A percentile compares a stretch with the other conserved stretches of the same genome.
Conservation (phyloP, 2,797 vertebrate species). For the Carcharodon carcharias region DNA sequence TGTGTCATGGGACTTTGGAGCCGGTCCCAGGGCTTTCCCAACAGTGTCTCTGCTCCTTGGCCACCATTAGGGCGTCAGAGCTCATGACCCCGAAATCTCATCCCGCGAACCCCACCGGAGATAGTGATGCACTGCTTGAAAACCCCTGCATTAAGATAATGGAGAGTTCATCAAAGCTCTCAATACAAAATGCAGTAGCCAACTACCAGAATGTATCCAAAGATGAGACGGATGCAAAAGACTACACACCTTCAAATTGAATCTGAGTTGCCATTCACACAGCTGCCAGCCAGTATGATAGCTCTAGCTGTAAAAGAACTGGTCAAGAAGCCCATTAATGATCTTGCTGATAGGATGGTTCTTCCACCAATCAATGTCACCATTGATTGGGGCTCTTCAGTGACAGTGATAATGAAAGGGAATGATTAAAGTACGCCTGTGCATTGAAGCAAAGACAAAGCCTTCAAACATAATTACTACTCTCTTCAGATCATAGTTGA, state of each 20-base stretch:
- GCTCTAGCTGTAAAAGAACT: not conserved
- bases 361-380: not conserved
- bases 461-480: conserved; percentile 26
- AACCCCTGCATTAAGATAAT: not conserved
- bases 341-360: conserved; percentile 22
- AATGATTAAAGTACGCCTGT: conserved; percentile 26
- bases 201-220: not conserved
- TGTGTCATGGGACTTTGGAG: too few relatives aligned
- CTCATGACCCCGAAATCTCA: too few relatives aligned
- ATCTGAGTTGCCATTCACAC: not conserved
- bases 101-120: too few relatives aligned
- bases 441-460: conserved; percentile 11
- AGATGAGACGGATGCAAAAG: not conserved
- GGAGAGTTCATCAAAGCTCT: not conserved
- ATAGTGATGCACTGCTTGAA: too few relatives aligned
- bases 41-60: too few relatives aligned
- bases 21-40: too few relatives aligned
- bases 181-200: not conserved
- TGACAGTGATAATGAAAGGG: conserved; percentile 18
- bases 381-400: conserved; percentile 2
- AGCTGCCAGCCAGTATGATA: not conserved
- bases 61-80: too few relatives aligned
- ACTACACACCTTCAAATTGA: not conserved
- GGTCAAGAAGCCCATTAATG: conserved; percentile 20
- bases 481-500: not conserved